These are phyloP conservation scores for Crotalus helleri DNA, from an alignment of 2,113 vertebrate genomes.

Conservation along the genomic window DNA sequence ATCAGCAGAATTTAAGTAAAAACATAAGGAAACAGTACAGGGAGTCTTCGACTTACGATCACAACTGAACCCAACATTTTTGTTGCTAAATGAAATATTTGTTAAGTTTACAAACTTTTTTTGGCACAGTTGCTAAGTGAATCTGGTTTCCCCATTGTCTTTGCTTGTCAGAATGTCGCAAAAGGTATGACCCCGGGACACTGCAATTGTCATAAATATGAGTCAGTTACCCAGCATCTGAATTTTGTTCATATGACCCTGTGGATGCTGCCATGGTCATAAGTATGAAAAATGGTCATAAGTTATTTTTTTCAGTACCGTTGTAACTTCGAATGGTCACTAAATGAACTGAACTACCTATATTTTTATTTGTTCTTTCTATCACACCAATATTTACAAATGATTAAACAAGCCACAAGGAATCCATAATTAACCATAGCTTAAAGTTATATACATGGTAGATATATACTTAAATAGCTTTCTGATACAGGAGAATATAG, in stretches of 20 bases:
- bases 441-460: background rate
- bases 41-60: background rate
- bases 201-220: background rate
- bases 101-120: background rate
- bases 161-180: background rate
- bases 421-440: background rate
- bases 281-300: background rate
- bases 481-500: background rate
- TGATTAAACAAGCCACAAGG: background rate
- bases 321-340: background rate
- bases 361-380: background rate
- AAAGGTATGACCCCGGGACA: background rate
- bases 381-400: background rate
- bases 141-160: background rate
- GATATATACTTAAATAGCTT: background rate
- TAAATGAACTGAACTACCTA: background rate
- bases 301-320: background rate
- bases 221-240: background rate
- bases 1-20: background rate
- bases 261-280: background rate
- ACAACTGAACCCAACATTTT: background rate
- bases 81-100: background rate
- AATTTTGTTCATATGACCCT: background rate
- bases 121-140: background rate
- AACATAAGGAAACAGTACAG: background rate